Evolutionary conservation across 64 coral and sea anemone genomes (phyloP).

Genomic region (Dendronephthya gigantea): DNA sequence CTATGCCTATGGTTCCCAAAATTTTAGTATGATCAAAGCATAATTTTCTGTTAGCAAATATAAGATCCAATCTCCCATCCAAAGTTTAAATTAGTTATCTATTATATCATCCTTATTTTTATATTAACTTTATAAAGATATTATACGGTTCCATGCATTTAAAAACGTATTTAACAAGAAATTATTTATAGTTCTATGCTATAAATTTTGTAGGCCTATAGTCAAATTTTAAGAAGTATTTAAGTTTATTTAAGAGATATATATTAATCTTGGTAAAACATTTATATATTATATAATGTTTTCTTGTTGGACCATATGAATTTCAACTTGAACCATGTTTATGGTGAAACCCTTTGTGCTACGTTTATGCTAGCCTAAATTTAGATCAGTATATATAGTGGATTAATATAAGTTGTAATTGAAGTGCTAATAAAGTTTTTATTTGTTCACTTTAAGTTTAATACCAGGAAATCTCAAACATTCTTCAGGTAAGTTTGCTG

Average conservation of each 20-base stretch:
- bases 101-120: no score
- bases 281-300: neutral
- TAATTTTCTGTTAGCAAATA: no score
- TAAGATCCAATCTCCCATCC: no score
- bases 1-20: no score
- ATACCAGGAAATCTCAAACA: neutral
- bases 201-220: no score
- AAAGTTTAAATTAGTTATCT: no score
- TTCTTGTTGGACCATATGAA: neutral
- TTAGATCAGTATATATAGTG: neutral
- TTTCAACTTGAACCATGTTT: neutral
- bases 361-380: neutral
- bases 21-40: no score
- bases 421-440: conserved; percentile 15
- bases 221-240: no score
- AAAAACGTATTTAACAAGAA: no score
- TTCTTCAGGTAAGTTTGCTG: conserved; percentile 9
- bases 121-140: no score
- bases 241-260: neutral
- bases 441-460: conserved; percentile 17
- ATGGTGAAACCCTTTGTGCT: neutral
- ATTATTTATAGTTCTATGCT: no score
- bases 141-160: no score
- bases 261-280: neutral
- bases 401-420: neutral